Evolutionary conservation across 2,888 invertebrate species (phyloP), one percentile per base, ranked within the genome.

Genomic region (Epinotia nisella): DNA sequence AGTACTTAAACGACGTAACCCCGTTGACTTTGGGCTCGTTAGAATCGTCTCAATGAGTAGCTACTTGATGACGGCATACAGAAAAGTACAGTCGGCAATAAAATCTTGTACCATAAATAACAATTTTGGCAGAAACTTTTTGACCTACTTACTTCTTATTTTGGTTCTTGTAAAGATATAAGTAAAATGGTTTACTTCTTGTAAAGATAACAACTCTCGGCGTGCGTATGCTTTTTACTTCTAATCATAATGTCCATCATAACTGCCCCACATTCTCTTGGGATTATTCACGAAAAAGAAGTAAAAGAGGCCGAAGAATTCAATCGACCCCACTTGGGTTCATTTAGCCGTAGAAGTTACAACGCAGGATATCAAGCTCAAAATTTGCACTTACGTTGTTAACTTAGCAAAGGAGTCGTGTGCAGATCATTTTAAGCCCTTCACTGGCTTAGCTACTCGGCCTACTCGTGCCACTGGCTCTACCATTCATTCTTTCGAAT

Each of bases 401-500:
- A n/a, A 49, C 49, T 4, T 49, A n/a, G n/a, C n/a, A 49, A 49
- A 5, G 7, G n/a, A 49, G 45, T 45, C 45, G 15, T 13, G 45
- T 49, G 7, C 4, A n/a, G 49, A 49, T n/a, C 49, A 4, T 49
- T 49, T 49, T 49, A n/a, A 49, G n/a, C 13, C 1, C 5, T 7
- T 49, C n/a, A 3, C n/a, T 49, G n/a, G 13, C 13, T n/a, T n/a
- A 49, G 5, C 49, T 49, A 49, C 49, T n/a, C n/a, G 4, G n/a
- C 5, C 49, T 49, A 49, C 49, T n/a, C n/a, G 4, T 49, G n/a
- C 5, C n/a, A 1, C 5, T 49, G n/a, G n/a, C n/a, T 5, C 7
- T 39, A 35, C 1, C 19, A 41, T 70, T 41, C 56, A 58, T 67
- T 55, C 35, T 49, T 56, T 59, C 17, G 11, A 35, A 17, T 39